Evolutionary conservation across 2,113 vertebrate genomes (phyloP).

Genomic region (Oryctolagus cuniculus): mOryCun1.1 NC_091435.1:59051001-59051500

Average conservation of each 20-base stretch:
- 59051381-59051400: no score
- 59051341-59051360: no score
- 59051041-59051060: neutral
- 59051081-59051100: neutral
- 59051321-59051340: no score
- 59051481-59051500: no score
- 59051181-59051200: neutral
- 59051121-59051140: constrained; percentile 14
- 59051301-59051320: no score
- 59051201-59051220: neutral
- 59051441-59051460: no score
- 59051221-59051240: neutral
- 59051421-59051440: no score
- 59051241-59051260: neutral
- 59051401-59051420: no score
- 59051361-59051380: no score
- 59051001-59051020: neutral
- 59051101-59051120: neutral
- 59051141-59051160: neutral
- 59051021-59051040: neutral
- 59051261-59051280: neutral
- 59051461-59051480: no score
- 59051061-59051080: neutral
- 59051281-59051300: no score
- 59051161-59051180: neutral